phyloP scores from a whole-genome alignment of 2,113 vertebrate species.

The Taxidea taxus region DNA sequence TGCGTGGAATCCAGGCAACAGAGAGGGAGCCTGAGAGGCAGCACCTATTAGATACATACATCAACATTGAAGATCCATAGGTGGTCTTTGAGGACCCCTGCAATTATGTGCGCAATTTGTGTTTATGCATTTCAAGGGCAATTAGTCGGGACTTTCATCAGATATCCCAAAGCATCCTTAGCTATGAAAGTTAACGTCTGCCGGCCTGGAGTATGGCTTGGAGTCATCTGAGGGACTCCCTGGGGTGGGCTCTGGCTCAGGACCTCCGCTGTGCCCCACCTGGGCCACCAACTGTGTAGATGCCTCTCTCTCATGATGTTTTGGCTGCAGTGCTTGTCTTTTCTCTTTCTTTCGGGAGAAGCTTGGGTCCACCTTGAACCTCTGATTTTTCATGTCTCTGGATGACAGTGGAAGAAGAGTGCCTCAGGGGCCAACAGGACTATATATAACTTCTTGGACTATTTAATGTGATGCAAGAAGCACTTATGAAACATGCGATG shows the following conservation, averaged over 20 bases:
- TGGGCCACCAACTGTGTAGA: too few species aligned
- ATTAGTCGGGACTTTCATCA: not conserved
- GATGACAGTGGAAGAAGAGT: not conserved
- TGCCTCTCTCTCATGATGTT: not conserved
- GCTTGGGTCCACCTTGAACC: conserved; percentile 1
- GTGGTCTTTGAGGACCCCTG: not conserved
- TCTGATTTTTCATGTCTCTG: not conserved
- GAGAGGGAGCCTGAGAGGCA: not conserved
- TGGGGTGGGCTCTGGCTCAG: not conserved
- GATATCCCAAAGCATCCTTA: not conserved
- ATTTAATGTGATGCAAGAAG: not conserved
- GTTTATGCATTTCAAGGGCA: not conserved
- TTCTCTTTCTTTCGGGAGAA: not conserved
- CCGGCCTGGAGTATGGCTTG: not conserved
- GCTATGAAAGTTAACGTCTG: not conserved
- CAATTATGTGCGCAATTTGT: not conserved
- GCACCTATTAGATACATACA: not conserved
- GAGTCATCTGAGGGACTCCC: not conserved
- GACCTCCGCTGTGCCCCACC: not conserved
- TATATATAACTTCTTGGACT: not conserved
- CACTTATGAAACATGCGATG: not conserved
- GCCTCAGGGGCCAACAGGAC: not conserved
- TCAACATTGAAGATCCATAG: not conserved
- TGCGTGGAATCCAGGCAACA: not conserved
- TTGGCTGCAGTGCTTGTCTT: not conserved